phyloP scores from a whole-genome alignment of 2,888 invertebrate species.

The Elegia similella region DNA sequence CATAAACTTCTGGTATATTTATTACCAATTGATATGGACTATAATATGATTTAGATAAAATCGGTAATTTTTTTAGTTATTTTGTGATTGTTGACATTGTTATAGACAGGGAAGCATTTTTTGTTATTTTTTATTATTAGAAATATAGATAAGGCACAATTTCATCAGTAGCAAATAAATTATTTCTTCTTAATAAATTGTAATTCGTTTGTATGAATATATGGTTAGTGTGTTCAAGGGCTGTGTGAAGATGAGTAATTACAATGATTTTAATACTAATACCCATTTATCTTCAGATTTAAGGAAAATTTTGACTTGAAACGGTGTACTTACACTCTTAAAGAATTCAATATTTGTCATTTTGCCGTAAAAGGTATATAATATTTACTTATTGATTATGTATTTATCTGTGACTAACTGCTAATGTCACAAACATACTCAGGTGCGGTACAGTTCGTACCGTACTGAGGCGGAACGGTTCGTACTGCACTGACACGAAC shows the following conservation, averaged over 20 bases:
- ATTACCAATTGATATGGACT: no score
- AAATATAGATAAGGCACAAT: background rate
- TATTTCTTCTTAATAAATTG: background rate
- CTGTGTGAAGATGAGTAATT: background rate
- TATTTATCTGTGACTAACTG: no score
- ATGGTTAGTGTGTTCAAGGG: background rate
- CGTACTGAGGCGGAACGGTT: no score
- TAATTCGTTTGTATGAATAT: background rate
- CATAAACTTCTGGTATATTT: no score
- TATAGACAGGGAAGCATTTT: background rate
- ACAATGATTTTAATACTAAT: conserved; percentile 8
- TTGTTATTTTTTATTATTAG: background rate
- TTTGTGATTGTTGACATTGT: background rate
- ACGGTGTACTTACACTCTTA: background rate
- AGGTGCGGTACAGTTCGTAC: no score
- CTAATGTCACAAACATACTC: no score
- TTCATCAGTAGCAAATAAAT: background rate
- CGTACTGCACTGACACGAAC: no score
- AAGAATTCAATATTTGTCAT: no score
- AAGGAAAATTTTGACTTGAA: background rate
- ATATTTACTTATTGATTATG: no score
- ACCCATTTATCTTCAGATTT: background rate
- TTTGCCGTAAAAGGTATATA: no score
- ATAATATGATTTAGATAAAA: no score
- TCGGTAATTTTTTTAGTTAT: no score